A percentile compares a stretch with the other conserved stretches of the same genome.
Conservation (phyloP, 2,888 invertebrate genomes). For the Nephrotoma guestfalica region DNA sequence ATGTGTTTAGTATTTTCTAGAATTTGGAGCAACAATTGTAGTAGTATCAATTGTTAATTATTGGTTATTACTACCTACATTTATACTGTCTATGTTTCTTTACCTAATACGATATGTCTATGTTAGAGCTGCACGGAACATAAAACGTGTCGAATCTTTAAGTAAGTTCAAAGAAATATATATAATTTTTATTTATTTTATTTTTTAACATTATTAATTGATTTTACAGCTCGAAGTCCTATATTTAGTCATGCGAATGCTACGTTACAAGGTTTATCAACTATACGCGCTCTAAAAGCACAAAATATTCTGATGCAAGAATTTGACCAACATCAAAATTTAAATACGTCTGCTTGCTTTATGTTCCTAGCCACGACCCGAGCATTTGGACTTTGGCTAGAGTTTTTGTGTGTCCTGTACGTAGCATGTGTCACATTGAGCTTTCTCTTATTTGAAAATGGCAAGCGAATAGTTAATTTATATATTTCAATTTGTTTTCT, state of each 20-base stretch:
- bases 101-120: constrained; percentile 54
- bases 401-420: constrained; percentile 51
- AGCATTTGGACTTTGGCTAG: constrained; percentile 60
- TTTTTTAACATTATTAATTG: not conserved
- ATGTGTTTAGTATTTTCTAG: constrained; percentile 41
- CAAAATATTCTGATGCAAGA: constrained; percentile 40
- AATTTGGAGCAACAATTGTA: constrained; percentile 56
- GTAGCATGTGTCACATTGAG: constrained; percentile 48
- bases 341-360: constrained; percentile 57
- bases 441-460: constrained; percentile 38
- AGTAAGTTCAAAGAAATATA: constrained; percentile 35
- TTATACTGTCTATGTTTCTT: constrained; percentile 50
- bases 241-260: constrained; percentile 57
- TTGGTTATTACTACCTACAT: constrained; percentile 49
- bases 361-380: constrained; percentile 50
- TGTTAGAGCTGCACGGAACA: constrained; percentile 53
- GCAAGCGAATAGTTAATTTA: constrained; percentile 2
- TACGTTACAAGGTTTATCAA: constrained; percentile 52
- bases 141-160: constrained; percentile 59
- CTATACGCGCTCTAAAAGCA: constrained; percentile 51
- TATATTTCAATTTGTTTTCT: not conserved
- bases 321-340: constrained; percentile 41
- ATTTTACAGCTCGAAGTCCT: constrained; percentile 45
- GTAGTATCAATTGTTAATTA: constrained; percentile 57
- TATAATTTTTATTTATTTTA: not conserved